Conservation (phyloP, 2,888 invertebrate species). For the Morpho helenor region DNA sequence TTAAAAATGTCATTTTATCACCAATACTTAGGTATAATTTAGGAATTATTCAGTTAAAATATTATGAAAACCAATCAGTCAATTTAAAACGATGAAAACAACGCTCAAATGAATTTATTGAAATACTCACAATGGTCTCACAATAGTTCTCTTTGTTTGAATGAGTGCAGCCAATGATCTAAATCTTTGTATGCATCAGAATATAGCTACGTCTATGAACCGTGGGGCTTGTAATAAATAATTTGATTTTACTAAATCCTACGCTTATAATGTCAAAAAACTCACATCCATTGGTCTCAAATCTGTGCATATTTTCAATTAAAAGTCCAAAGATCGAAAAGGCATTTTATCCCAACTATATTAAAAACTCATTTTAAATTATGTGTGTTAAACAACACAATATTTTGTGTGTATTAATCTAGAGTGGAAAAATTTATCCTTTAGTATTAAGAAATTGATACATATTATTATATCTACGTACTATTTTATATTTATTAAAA, state of each 20-base stretch:
- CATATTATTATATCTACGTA: neutral
- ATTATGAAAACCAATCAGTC: neutral
- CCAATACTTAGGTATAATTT: neutral
- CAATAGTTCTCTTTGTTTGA: slow-evolving; percentile 6
- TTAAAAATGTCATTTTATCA: slow-evolving; percentile 6
- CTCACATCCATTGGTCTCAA: too few species aligned
- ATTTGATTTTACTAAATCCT: neutral
- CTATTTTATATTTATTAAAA: neutral
- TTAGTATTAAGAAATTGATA: too few species aligned
- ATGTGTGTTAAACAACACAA: neutral
- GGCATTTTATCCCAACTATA: too few species aligned
- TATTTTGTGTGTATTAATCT: neutral
- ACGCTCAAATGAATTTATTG: neutral
- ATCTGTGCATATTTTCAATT: too few species aligned
- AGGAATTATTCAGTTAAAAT: neutral
- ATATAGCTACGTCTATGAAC: slow-evolving; percentile 5
- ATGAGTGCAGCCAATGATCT: neutral
- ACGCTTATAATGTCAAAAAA: neutral
- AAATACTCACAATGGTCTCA: neutral
- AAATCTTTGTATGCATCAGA: neutral
- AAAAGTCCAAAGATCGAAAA: too few species aligned
- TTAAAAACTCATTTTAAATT: neutral
- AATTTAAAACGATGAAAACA: neutral
- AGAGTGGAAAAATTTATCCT: too few species aligned
- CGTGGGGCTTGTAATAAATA: slow-evolving; percentile 1